Percentiles rank a stretch among this genome's conserved stretches.
These are phyloP conservation scores for Eulimnadia texana DNA, from an alignment of 1,140 invertebrate species.

Conservation along the genomic window DNA sequence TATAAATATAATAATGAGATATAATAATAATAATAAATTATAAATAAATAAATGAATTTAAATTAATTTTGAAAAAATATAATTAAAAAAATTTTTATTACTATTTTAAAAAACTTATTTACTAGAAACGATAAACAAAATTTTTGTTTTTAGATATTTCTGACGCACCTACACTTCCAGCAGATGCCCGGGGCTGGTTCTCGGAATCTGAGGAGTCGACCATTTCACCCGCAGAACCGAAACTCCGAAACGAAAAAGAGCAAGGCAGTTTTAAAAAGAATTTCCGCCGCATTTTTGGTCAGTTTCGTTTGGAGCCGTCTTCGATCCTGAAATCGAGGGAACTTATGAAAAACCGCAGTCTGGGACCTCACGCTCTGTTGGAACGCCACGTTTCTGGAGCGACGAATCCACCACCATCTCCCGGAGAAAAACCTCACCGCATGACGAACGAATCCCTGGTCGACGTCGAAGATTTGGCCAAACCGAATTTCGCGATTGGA, in stretches of 20 bases:
- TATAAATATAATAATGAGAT: too few relatives aligned
- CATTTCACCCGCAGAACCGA: neutral
- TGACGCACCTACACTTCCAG: slow-evolving; percentile 1
- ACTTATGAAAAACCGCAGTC: neutral
- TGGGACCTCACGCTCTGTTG: slow-evolving; percentile 3
- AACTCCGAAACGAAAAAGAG: slow-evolving; percentile 1
- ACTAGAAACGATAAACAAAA: too few relatives aligned
- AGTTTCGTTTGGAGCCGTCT: slow-evolving; percentile 11
- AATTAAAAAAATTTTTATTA: too few relatives aligned
- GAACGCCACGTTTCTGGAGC: slow-evolving; percentile 12
- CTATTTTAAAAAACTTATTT: too few relatives aligned
- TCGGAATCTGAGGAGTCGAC: neutral
- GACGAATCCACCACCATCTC: slow-evolving; percentile 11
- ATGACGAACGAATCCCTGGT: neutral
- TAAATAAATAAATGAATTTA: too few relatives aligned
- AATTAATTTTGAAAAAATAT: too few relatives aligned
- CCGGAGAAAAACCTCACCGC: slow-evolving; percentile 9
- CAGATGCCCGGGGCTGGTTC: neutral
- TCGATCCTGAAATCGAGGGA: neutral
- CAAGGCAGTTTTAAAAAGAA: neutral
- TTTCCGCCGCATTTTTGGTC: slow-evolving; percentile 11
- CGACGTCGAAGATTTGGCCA: slow-evolving; percentile 3
- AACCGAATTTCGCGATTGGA: slow-evolving; percentile 7
- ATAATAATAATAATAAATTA: too few relatives aligned
- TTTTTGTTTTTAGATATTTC: too few relatives aligned